Conservation (phyloP, 2,113 vertebrate species). For the Anolis carolinensis region DNA sequence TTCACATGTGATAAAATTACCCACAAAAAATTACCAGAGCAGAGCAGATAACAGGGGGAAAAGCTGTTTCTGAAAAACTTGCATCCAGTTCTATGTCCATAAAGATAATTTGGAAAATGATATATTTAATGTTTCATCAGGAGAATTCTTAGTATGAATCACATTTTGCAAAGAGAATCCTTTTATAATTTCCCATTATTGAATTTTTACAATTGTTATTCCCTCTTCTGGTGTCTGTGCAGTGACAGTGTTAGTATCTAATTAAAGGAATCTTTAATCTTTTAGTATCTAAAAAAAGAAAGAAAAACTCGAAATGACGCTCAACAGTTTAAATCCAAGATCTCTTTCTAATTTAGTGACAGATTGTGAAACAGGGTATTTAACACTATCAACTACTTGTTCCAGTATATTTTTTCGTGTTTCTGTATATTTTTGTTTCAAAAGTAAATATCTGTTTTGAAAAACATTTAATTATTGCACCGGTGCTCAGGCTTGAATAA, state of each 20-base stretch:
- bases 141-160: conserved; percentile 22
- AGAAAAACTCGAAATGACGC: no score
- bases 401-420: no score
- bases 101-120: neutral
- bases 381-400: no score
- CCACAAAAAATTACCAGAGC: conserved; percentile 22
- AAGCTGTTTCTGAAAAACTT: conserved; percentile 31
- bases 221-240: no score
- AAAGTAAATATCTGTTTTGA: neutral
- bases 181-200: neutral
- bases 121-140: conserved; percentile 14
- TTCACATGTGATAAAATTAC: conserved; percentile 45
- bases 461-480: conserved; percentile 15
- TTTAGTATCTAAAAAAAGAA: no score
- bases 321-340: neutral
- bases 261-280: no score
- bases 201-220: neutral
- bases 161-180: conserved; percentile 9
- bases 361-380: neutral
- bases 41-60: neutral
- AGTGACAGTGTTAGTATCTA: neutral
- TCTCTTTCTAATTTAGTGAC: neutral
- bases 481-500: neutral
- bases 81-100: neutral
- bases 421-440: conserved; percentile 1